Evolutionary conservation across 2,888 invertebrate genomes (phyloP), one percentile per base, ranked within the genome.

Genomic region (Quadroppia sp.): DNA sequence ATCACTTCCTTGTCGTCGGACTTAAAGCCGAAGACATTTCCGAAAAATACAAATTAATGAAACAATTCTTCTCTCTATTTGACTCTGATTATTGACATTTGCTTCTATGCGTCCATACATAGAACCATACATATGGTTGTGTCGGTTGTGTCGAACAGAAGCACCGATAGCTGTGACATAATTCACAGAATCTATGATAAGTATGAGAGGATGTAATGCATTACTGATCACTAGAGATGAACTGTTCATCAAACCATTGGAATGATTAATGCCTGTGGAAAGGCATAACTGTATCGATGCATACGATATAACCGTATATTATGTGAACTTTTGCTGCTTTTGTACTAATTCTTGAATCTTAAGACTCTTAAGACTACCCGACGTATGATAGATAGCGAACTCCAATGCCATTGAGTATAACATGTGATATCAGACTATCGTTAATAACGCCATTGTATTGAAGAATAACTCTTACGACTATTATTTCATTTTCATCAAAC

Each of bases 401-500:
- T 30, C 9, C 9, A n/a, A 32, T 15, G 32, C 59, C 25, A 40
- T 36, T 67, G 67, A 40, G 32, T 67, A 67, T 40, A 67, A 67
- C 67, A 42, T 67, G 20, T 40, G 67, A 67, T 67, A 67, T n/a
- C 67, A 11, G 15, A 32, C 23, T 61, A 30, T 67, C 67, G 67
- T 67, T 67, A 67, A 67, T 67, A 67, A 67, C 67, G 17, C 67
- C 42, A 67, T 67, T 67, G 67, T 67, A 23, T 67, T 36, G 15
- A 13, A 3, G 7, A 20, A 59, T 59, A 59, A 53, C 53, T 53
- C 53, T 32, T 40, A n/a, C 42, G 40, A 67, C 23, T 67, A 42
- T 67, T 67, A 67, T 67, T 67, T 67, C 67, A 23, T 67, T 67
- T 42, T 67, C 67, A 67, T 67, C 67, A 67, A 67, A 32, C 59